Percentiles rank a stretch among this genome's conserved stretches.
Conservation (phyloP, 1,140 invertebrate species). For the Drosophila subobscura region DNA sequence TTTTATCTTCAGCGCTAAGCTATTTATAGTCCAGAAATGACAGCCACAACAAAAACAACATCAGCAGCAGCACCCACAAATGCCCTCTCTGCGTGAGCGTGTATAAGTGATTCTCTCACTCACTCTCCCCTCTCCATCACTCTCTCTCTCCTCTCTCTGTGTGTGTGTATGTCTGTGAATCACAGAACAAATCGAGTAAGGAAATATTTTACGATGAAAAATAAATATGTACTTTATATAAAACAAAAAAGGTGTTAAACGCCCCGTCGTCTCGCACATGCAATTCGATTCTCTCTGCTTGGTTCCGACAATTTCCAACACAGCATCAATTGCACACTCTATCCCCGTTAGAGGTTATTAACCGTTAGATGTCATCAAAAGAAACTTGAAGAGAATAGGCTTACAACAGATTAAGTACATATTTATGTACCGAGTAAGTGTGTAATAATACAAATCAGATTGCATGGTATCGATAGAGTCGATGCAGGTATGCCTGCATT, state of each 20-base stretch:
- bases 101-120: conserved; percentile 1
- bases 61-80: conserved; percentile 37
- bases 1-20: conserved; percentile 59
- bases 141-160: too few species aligned
- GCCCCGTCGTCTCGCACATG: conserved; percentile 17
- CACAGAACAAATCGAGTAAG: conserved; percentile 31
- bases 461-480: too few species aligned
- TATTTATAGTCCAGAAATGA: conserved; percentile 59
- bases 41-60: conserved; percentile 17
- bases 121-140: too few species aligned
- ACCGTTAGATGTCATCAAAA: too few species aligned
- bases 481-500: too few species aligned
- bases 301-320: too few species aligned
- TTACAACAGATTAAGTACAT: too few species aligned
- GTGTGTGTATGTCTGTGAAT: conserved; percentile 25
- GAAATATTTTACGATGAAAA: conserved; percentile 45
- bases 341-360: too few species aligned
- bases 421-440: too few species aligned
- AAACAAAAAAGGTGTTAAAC: conserved; percentile 51
- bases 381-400: too few species aligned
- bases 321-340: too few species aligned
- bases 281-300: conserved; percentile 13
- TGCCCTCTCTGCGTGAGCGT: conserved; percentile 17
- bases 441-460: too few species aligned
- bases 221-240: neutral